Conservation (phyloP, 1,140 invertebrate genomes). For the Mylabris phalerata region DNA sequence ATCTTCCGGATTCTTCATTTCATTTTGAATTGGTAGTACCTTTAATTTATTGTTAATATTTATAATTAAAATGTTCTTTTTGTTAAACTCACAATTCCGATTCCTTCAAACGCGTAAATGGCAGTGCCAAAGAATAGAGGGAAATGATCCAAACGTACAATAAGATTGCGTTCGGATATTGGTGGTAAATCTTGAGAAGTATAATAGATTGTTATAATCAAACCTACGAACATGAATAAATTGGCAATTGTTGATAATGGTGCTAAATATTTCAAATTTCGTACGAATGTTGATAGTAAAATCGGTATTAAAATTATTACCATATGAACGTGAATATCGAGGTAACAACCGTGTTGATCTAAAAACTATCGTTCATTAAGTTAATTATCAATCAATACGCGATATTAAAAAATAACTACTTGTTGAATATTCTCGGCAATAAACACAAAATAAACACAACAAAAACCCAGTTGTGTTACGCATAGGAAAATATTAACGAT, state of each 20-base stretch:
- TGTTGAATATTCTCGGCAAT: constrained; percentile 72
- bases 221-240: constrained; percentile 55
- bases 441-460: constrained; percentile 90
- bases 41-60: constrained; percentile 34
- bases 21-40: constrained; percentile 82
- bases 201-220: constrained; percentile 63
- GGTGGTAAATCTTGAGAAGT: constrained; percentile 57
- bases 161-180: constrained; percentile 30
- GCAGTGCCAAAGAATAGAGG: constrained; percentile 67
- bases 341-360: constrained; percentile 49
- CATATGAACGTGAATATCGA: constrained; percentile 60
- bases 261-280: constrained; percentile 65
- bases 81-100: constrained; percentile 48
- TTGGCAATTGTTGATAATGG: constrained; percentile 64
- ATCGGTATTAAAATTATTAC: constrained; percentile 61
- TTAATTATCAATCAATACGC: constrained; percentile 4
- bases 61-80: not conserved
- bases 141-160: constrained; percentile 46
- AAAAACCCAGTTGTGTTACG: constrained; percentile 88
- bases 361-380: constrained; percentile 49
- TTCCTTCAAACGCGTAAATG: constrained; percentile 70
- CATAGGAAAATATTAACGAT: constrained; percentile 74
- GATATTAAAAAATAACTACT: constrained; percentile 44
- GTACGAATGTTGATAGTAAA: constrained; percentile 63
- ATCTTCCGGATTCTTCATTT: constrained; percentile 69